Percentiles rank a stretch among this genome's conserved stretches.
These are phyloP conservation scores for Ligdia adustata DNA, from an alignment of 2,888 invertebrate species.

Conservation along the genomic window DNA sequence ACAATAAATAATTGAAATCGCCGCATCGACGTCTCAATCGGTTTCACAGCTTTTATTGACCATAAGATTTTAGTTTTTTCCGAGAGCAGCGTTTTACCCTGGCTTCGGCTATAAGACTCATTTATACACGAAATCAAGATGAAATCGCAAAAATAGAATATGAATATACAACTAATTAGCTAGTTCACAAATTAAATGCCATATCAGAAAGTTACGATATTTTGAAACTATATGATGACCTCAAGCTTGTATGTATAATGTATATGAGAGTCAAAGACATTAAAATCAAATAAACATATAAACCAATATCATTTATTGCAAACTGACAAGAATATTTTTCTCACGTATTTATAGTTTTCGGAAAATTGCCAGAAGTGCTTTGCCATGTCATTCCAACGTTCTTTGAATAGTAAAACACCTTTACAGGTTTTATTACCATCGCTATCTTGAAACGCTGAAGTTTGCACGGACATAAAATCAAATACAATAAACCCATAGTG, in stretches of 20 bases:
- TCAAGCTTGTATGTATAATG: no score
- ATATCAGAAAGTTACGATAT: no score
- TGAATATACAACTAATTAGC: no score
- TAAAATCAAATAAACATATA: no score
- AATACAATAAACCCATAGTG: no score
- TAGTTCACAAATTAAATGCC: no score
- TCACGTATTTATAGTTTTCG: neutral
- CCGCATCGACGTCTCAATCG: slow-evolving; percentile 50
- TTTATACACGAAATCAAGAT: no score
- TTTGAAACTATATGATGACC: no score
- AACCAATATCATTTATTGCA: no score
- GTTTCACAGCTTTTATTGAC: slow-evolving; percentile 66
- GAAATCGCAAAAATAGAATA: no score
- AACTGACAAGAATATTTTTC: neutral
- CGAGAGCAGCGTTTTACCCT: slow-evolving; percentile 2
- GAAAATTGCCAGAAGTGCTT: slow-evolving; percentile 54
- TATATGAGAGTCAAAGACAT: no score
- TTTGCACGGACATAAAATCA: slow-evolving; percentile 23
- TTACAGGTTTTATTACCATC: slow-evolving; percentile 60
- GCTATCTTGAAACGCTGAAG: slow-evolving; percentile 36
- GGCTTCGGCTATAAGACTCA: neutral
- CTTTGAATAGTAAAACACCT: slow-evolving; percentile 66
- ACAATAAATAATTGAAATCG: slow-evolving; percentile 39
- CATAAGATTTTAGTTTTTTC: slow-evolving; percentile 36
- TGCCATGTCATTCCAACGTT: slow-evolving; percentile 62